Evolutionary conservation across 2,888 invertebrate species (phyloP).

Genomic region (Gibbula magus): DNA sequence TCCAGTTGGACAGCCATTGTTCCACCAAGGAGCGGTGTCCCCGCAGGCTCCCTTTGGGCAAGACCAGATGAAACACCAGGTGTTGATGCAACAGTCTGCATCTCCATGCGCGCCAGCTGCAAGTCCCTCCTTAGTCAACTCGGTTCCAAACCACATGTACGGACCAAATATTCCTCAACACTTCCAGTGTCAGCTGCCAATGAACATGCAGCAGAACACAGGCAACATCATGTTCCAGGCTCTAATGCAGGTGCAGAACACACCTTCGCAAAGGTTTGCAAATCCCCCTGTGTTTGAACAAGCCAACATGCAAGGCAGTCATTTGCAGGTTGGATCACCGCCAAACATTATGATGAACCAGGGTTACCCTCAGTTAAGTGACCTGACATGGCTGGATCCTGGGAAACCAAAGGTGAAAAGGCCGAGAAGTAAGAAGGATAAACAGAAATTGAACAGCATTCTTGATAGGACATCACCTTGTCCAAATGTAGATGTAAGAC

Average conservation of each 20-base stretch:
- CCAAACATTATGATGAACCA: conserved; percentile 25
- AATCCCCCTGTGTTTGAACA: conserved; percentile 27
- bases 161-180: conserved; percentile 21
- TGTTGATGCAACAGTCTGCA: conserved; percentile 33
- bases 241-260: conserved; percentile 30
- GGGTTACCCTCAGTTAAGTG: conserved; percentile 36
- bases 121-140: conserved; percentile 13
- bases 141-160: conserved; percentile 21
- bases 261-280: conserved; percentile 13
- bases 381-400: conserved; percentile 44
- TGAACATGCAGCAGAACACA: conserved; percentile 27
- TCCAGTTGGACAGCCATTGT: neutral
- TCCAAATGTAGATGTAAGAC: conserved; percentile 80
- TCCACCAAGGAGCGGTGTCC: conserved; percentile 24
- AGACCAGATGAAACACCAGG: conserved; percentile 39
- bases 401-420: conserved; percentile 50
- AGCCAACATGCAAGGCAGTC: conserved; percentile 16
- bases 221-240: conserved; percentile 27
- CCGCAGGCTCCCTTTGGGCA: conserved; percentile 36
- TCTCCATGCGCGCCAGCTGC: conserved; percentile 27
- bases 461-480: conserved; percentile 75
- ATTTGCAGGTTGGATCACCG: conserved; percentile 22
- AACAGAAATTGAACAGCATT: conserved; percentile 54
- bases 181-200: conserved; percentile 27
- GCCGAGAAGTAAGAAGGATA: conserved; percentile 55